Evolutionary conservation across 2,797 vertebrate genomes (phyloP).

Genomic region (Urosaurus nigricauda): DNA sequence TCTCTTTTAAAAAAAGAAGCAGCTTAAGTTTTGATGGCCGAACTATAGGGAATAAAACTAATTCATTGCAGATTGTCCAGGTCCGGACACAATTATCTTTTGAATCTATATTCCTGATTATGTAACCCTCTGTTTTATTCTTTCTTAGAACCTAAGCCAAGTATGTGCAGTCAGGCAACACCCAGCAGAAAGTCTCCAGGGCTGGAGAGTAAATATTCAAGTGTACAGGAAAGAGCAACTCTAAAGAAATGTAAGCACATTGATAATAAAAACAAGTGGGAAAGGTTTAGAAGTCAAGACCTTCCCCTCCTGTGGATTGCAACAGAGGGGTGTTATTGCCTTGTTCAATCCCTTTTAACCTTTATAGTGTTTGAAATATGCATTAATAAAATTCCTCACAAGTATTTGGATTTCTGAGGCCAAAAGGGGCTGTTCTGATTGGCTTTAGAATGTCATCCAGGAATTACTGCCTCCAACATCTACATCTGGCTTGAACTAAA

Average conservation of each 20-base stretch:
- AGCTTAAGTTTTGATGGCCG: background rate
- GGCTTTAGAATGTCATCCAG: constrained; percentile 25
- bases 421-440: constrained; percentile 23
- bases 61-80: constrained; percentile 23
- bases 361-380: constrained; percentile 33
- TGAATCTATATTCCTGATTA: background rate
- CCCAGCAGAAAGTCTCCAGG: constrained; percentile 3
- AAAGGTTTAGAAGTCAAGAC: background rate
- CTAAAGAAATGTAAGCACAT: constrained; percentile 13
- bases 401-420: constrained; percentile 32
- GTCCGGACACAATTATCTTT: background rate
- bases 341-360: constrained; percentile 27
- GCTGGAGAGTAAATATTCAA: constrained; percentile 28
- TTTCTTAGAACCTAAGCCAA: constrained; percentile 25
- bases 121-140: constrained; percentile 1
- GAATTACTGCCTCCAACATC: constrained; percentile 34
- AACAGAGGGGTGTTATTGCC: constrained; percentile 11
- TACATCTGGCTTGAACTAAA: constrained; percentile 43
- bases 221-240: constrained; percentile 17
- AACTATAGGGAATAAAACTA: background rate
- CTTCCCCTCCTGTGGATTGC: constrained; percentile 4
- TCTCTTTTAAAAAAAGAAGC: background rate
- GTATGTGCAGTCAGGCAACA: constrained; percentile 30
- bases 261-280: constrained; percentile 26
- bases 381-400: constrained; percentile 33